Base-by-base conservation (phyloP, 2,888 invertebrate genomes). In the Pristionchus fissidentatus region DNA sequence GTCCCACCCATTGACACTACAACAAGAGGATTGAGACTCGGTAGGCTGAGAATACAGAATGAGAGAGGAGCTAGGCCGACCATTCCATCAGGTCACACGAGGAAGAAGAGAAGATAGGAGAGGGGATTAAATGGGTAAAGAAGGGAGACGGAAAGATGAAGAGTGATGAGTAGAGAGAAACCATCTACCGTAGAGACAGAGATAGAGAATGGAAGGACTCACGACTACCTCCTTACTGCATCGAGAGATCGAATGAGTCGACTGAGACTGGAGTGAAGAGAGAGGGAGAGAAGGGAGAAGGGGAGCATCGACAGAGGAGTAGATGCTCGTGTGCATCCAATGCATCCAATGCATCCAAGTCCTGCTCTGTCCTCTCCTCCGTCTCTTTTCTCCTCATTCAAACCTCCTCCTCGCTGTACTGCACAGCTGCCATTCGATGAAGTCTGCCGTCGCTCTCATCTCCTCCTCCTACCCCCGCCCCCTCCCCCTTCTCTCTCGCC, bases 391-490 rank as follows among this genome's bases (percentile, higher is more conserved):
- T 15, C 32, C 62, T 62, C 32, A 26, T 26, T 32, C 66, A 35
- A 22, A 7, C 41, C 66, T 66, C 41, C 66, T 66, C 41, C 66
- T 29, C 66, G 66, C 29, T 66, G 66, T 66, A 66, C 66, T 66
- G 66, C 66, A 66, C 66, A 66, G 66, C 66, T 66, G 66, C 66
- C 66, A 66, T 66, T 66, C 66, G 22, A 1, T 41, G 66, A 66
- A 66, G 66, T 19, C 66, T 66, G 35, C 66, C 41, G 22, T 41
- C 41, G 38, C 38, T 38, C 35, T 35, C 15, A 22, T 38, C 3
- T 29, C 15, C 22, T 38, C 66, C 35, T 38, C 66, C 66, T 8
- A 8, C 66, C 66, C 32, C 5, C 38, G 7, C 4, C 26, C 60
- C 60, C 19, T 29, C 26, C 26, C 32, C n/a, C 52, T 52, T n/a